A percentile compares a stretch with the other conserved stretches of the same genome.
These are phyloP conservation scores for Eulemur rufifrons DNA, from an alignment of 2,113 vertebrate species.

Conservation along the genomic window DNA sequence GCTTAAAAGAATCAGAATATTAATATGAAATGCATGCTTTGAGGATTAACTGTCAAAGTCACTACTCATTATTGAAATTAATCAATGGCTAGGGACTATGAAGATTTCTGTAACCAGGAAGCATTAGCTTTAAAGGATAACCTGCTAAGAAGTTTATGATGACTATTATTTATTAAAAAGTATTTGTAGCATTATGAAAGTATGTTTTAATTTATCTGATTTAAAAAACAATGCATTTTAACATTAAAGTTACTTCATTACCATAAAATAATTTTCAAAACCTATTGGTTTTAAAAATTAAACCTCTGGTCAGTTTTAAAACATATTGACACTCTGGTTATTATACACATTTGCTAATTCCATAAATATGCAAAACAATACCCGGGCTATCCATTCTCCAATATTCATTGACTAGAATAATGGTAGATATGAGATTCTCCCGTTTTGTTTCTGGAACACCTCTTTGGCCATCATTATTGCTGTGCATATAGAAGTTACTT, in stretches of 20 bases:
- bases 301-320: not conserved
- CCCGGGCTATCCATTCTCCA: not conserved
- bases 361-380: not conserved
- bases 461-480: not conserved
- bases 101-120: slow-evolving; percentile 37
- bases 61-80: slow-evolving; percentile 56
- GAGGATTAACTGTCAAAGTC: slow-evolving; percentile 47
- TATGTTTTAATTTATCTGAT: not conserved
- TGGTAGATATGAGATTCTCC: not conserved
- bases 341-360: not conserved
- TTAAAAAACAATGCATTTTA: not conserved
- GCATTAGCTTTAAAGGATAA: slow-evolving; percentile 15
- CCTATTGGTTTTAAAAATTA: not conserved
- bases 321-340: not conserved
- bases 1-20: slow-evolving; percentile 46
- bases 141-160: slow-evolving; percentile 3
- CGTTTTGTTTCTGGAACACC: not conserved
- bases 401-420: not conserved
- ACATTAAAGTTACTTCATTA: not conserved
- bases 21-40: slow-evolving; percentile 55
- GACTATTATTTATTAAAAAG: not conserved
- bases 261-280: not conserved
- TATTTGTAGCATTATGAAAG: not conserved
- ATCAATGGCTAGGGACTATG: slow-evolving; percentile 34
- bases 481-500: not conserved